Evolutionary conservation across 2,113 vertebrate genomes (phyloP).

Genomic region (Trichomycterus rosablanca): DNA sequence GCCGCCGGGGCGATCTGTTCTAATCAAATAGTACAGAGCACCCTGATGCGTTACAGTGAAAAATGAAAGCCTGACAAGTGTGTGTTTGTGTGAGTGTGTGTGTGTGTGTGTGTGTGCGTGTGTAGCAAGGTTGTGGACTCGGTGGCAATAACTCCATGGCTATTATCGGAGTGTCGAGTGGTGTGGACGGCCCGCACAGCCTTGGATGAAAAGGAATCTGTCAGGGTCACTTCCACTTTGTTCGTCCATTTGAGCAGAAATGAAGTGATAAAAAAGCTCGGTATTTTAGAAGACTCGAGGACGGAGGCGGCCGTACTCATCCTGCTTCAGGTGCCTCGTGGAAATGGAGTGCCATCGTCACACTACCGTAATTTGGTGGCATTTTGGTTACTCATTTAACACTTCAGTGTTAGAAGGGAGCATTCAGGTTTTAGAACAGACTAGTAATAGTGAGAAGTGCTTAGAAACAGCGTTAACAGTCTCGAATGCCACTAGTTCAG

Average conservation of each 20-base stretch:
- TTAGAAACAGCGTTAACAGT: too few species aligned
- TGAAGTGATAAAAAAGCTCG: too few species aligned
- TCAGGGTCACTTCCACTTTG: slow-evolving; percentile 44
- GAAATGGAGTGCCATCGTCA: too few species aligned
- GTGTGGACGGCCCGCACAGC: slow-evolving; percentile 52
- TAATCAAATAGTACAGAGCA: background rate
- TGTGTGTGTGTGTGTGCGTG: slow-evolving; percentile 15
- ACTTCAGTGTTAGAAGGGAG: too few species aligned
- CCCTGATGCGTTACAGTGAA: slow-evolving; percentile 16
- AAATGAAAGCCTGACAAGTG: slow-evolving; percentile 15
- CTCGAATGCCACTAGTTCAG: too few species aligned
- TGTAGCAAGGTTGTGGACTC: slow-evolving; percentile 4
- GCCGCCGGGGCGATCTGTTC: background rate
- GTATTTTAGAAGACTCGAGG: too few species aligned
- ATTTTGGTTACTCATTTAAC: too few species aligned
- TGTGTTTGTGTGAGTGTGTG: slow-evolving; percentile 18
- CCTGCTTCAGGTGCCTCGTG: too few species aligned
- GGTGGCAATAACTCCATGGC: slow-evolving; percentile 11
- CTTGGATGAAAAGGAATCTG: slow-evolving; percentile 68
- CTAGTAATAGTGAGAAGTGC: too few species aligned
- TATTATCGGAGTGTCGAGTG: slow-evolving; percentile 54
- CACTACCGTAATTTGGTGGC: too few species aligned
- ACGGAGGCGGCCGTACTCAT: too few species aligned
- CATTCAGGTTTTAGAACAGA: too few species aligned
- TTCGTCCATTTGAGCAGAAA: background rate